These are phyloP conservation scores for Helarctos malayanus DNA, from an alignment of 2,797 vertebrate genomes.

Conservation along the genomic window DNA sequence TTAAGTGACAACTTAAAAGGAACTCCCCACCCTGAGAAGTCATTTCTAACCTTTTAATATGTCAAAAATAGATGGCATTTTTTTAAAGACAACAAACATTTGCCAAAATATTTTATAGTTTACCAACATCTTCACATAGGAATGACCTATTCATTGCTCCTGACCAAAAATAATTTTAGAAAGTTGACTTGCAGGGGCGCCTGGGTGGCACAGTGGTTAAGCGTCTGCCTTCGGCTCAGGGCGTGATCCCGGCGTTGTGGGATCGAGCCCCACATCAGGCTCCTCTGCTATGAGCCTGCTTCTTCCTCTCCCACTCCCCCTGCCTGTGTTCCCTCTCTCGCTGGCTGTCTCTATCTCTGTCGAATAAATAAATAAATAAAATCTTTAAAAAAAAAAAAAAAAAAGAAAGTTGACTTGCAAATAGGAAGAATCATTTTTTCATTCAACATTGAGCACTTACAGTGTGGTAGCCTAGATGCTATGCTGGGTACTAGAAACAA, in stretches of 20 bases:
- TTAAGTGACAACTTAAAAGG: constrained; percentile 18
- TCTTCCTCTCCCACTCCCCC: too few relatives aligned
- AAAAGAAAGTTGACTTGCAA: constrained; percentile 5
- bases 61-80: constrained; percentile 44
- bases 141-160: not conserved
- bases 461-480: not conserved
- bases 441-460: not conserved
- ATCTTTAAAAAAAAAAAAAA: too few relatives aligned
- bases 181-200: not conserved
- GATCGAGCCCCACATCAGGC: too few relatives aligned
- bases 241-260: too few relatives aligned
- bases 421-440: not conserved
- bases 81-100: not conserved
- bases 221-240: too few relatives aligned
- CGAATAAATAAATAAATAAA: too few relatives aligned
- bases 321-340: too few relatives aligned
- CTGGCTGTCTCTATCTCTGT: too few relatives aligned
- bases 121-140: not conserved
- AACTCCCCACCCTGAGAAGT: not conserved
- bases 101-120: not conserved
- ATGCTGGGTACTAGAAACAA: not conserved
- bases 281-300: too few relatives aligned
- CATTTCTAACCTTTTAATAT: constrained; percentile 47
- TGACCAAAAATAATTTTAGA: constrained; percentile 44
- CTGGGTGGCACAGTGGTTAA: too few relatives aligned